Percentiles rank a stretch among this genome's conserved stretches.
Conservation (phyloP, 1,140 invertebrate species). For the Nomia melanderi region DNA sequence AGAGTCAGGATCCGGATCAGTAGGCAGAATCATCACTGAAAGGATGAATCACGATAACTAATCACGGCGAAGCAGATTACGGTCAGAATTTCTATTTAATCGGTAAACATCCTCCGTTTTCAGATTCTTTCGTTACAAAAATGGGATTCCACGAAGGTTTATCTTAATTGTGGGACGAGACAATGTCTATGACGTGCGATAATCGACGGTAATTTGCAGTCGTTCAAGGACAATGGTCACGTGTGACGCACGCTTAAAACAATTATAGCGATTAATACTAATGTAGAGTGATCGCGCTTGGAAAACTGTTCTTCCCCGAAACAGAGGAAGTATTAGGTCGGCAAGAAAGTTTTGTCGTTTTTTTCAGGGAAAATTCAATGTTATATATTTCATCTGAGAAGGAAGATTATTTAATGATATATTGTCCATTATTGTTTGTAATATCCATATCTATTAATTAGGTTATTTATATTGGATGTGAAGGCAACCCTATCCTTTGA, state of each 20-base stretch:
- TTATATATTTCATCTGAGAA: too few species aligned
- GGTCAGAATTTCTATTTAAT: neutral
- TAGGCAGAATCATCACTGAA: conserved; percentile 83
- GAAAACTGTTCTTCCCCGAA: neutral
- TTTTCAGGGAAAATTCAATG: too few species aligned
- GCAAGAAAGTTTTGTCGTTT: too few species aligned
- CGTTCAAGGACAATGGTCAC: conserved; percentile 19
- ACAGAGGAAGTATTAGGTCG: neutral
- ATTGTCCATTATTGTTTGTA: too few species aligned
- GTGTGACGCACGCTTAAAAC: neutral
- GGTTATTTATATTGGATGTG: too few species aligned
- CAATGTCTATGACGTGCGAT: neutral
- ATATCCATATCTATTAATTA: too few species aligned
- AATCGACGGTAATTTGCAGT: conserved; percentile 27
- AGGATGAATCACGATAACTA: neutral
- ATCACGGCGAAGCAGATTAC: neutral
- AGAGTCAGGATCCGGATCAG: conserved; percentile 80
- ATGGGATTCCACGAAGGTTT: neutral
- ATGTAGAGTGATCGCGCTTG: neutral
- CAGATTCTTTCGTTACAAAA: neutral
- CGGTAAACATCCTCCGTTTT: neutral
- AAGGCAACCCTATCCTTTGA: too few species aligned
- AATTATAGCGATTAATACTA: neutral
- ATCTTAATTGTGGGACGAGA: conserved; percentile 1
- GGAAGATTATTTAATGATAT: too few species aligned